phyloP scores from a whole-genome alignment of 2,797 vertebrate species.

The Nyctibius grandis region DNA sequence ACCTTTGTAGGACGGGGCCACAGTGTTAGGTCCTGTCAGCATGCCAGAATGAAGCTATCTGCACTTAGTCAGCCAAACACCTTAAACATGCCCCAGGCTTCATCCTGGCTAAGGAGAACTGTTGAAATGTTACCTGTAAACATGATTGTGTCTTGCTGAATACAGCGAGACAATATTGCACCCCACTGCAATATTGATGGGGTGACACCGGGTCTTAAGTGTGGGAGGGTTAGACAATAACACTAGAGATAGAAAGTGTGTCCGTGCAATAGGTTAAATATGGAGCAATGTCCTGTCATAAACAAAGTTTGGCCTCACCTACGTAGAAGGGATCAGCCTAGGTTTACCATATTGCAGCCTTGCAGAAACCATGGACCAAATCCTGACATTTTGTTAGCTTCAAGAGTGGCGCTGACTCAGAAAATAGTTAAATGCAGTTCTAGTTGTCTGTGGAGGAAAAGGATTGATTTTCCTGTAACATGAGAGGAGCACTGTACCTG shows the following conservation, averaged over 20 bases:
- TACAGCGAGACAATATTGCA: background rate
- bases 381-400: background rate
- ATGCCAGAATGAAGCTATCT: background rate
- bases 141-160: background rate
- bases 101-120: background rate
- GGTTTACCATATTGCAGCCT: background rate
- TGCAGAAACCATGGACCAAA: background rate
- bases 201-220: background rate
- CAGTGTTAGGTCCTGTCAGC: background rate
- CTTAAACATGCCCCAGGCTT: background rate
- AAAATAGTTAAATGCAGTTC: background rate
- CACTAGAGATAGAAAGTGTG: background rate
- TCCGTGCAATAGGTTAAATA: background rate
- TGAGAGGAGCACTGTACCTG: background rate
- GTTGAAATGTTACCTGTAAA: background rate
- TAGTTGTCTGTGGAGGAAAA: background rate
- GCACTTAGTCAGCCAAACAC: background rate
- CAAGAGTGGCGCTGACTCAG: background rate
- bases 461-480: background rate
- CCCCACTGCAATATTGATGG: background rate
- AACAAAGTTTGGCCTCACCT: background rate
- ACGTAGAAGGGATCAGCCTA: background rate
- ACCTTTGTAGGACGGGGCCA: rapidly evolving
- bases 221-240: background rate
- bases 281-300: background rate